Evolutionary conservation across 2,888 invertebrate species (phyloP).

Genomic region (Coelinius sp.): DNA sequence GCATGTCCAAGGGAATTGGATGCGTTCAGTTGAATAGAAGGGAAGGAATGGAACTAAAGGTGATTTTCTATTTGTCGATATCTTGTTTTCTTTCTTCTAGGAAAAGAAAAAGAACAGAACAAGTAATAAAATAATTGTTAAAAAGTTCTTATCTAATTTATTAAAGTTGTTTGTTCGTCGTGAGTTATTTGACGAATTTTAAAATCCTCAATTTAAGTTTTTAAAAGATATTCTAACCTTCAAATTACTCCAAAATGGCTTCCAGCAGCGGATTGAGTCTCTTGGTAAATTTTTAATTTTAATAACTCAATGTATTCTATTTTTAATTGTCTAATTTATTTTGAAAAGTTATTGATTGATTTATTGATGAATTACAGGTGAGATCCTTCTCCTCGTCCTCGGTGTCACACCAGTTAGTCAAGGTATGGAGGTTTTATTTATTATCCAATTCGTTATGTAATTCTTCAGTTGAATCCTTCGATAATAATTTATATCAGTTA

Average conservation of each 20-base stretch:
- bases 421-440: conserved; percentile 61
- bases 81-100: neutral
- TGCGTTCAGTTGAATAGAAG: neutral
- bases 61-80: too few species aligned
- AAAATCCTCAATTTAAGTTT: neutral
- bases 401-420: conserved; percentile 68
- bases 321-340: neutral
- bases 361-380: conserved; percentile 60
- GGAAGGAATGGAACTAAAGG: too few species aligned
- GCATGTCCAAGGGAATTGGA: neutral
- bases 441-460: conserved; percentile 30
- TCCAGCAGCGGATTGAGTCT: conserved; percentile 54
- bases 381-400: conserved; percentile 69
- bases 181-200: neutral
- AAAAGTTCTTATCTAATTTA: too few species aligned
- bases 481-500: conserved; percentile 1
- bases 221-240: neutral
- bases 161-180: neutral
- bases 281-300: conserved; percentile 48
- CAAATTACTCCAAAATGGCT: conserved; percentile 53
- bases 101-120: neutral
- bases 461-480: neutral
- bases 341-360: neutral
- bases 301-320: conserved; percentile 16
- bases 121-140: neutral